A percentile compares a stretch with the other conserved stretches of the same genome.
Conservation (phyloP, 1,140 invertebrate genomes). For the Drosophila melanica region DNA sequence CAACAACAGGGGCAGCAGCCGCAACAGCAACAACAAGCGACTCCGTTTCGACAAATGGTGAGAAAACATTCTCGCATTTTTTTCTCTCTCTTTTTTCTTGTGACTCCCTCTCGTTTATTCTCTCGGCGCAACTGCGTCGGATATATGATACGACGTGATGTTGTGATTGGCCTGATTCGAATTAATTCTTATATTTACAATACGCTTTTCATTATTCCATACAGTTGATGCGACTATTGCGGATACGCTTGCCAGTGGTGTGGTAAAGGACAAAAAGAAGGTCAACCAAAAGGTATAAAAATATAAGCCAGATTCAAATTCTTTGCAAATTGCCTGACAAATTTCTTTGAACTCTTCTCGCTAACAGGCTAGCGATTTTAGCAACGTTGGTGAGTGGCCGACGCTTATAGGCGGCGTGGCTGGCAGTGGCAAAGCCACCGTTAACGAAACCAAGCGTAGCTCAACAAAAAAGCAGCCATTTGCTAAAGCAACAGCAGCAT, state of each 20-base stretch:
- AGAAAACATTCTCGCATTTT: slow-evolving; percentile 35
- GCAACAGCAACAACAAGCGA: slow-evolving; percentile 47
- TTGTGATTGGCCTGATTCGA: slow-evolving; percentile 44
- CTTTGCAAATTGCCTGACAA: background rate
- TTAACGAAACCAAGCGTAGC: slow-evolving; percentile 78
- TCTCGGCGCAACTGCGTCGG: slow-evolving; percentile 39
- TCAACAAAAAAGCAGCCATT: slow-evolving; percentile 66
- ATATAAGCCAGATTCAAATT: background rate
- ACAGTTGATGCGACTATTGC: slow-evolving; percentile 64
- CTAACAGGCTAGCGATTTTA: slow-evolving; percentile 89
- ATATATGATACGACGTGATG: slow-evolving; percentile 2
- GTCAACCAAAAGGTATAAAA: slow-evolving; percentile 86
- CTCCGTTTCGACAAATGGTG: slow-evolving; percentile 56
- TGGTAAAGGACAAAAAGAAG: slow-evolving; percentile 86
- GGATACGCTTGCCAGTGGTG: slow-evolving; percentile 85
- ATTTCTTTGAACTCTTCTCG: slow-evolving; percentile 17
- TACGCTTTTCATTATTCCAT: slow-evolving; percentile 23
- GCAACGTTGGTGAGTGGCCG: slow-evolving; percentile 91
- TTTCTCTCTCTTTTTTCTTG: background rate
- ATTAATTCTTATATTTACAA: slow-evolving; percentile 29
- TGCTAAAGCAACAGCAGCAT: slow-evolving; percentile 40
- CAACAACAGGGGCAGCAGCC: slow-evolving; percentile 13
- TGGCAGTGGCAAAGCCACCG: slow-evolving; percentile 76
- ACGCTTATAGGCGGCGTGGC: slow-evolving; percentile 85
- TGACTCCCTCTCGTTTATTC: background rate